These are phyloP conservation scores for Himalopsyche phryganea DNA, from an alignment of 1,140 invertebrate species.

Conservation along the genomic window DNA sequence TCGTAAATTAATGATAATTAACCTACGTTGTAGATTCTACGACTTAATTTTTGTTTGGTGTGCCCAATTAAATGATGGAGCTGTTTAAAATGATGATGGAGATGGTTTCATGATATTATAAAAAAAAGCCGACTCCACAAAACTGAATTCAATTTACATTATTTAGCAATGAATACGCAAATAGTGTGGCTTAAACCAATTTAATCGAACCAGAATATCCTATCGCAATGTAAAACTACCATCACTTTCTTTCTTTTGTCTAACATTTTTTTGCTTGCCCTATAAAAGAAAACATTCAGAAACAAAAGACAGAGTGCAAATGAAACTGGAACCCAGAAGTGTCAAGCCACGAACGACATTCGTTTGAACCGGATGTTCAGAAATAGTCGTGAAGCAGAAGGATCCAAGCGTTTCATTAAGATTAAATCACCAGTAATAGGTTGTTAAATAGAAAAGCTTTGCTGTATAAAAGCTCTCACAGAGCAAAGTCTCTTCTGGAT, in stretches of 20 bases:
- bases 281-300: neutral
- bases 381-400: neutral
- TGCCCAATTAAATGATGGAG: too few relatives aligned
- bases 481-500: neutral
- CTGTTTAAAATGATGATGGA: too few relatives aligned
- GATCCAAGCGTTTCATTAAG: neutral
- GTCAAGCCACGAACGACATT: neutral
- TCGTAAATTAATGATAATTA: too few relatives aligned
- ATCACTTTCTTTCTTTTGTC: neutral
- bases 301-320: neutral
- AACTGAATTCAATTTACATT: too few relatives aligned
- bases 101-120: too few relatives aligned
- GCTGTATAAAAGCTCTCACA: too few relatives aligned
- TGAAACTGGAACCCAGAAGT: neutral
- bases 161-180: too few relatives aligned
- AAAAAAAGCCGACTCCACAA: too few relatives aligned
- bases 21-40: too few relatives aligned
- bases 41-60: too few relatives aligned
- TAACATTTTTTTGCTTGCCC: neutral
- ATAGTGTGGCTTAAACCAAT: too few relatives aligned
- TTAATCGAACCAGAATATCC: too few relatives aligned
- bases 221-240: neutral
- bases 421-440: conserved; percentile 1
- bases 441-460: neutral
- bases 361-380: neutral